Evolutionary conservation across 2,888 invertebrate genomes (phyloP).

Genomic region (Helobdella robusta): DNA sequence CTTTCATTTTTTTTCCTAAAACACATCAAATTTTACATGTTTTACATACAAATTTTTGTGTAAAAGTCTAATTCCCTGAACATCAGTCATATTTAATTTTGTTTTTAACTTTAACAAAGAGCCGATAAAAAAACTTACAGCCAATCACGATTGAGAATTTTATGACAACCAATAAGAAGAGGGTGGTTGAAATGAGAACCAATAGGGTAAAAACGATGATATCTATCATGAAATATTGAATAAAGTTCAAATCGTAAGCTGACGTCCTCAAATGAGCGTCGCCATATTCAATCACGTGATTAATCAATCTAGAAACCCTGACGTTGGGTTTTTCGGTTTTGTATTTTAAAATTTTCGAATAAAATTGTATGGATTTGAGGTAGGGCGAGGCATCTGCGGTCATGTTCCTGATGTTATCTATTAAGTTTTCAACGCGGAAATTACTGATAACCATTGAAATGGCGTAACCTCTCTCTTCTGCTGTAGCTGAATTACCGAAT

Average conservation of each 20-base stretch:
- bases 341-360: constrained; percentile 17
- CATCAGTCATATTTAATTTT: too few species aligned
- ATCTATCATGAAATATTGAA: constrained; percentile 26
- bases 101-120: too few species aligned
- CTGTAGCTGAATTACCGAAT: constrained; percentile 9
- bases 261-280: constrained; percentile 1
- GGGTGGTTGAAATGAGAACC: too few species aligned
- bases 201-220: constrained; percentile 14
- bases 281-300: constrained; percentile 24
- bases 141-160: too few species aligned
- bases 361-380: neutral
- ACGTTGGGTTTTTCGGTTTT: neutral
- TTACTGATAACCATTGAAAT: constrained; percentile 14
- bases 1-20: too few species aligned
- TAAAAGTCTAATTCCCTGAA: too few species aligned
- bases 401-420: constrained; percentile 9
- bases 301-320: constrained; percentile 14
- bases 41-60: too few species aligned
- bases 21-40: too few species aligned
- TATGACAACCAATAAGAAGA: too few species aligned
- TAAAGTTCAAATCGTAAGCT: neutral
- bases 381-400: constrained; percentile 13
- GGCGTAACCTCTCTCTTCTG: constrained; percentile 18
- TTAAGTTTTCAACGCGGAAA: constrained; percentile 21
- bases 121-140: too few species aligned